Conservation (phyloP, 2,797 vertebrate species). For the Prunella strophiata region DNA sequence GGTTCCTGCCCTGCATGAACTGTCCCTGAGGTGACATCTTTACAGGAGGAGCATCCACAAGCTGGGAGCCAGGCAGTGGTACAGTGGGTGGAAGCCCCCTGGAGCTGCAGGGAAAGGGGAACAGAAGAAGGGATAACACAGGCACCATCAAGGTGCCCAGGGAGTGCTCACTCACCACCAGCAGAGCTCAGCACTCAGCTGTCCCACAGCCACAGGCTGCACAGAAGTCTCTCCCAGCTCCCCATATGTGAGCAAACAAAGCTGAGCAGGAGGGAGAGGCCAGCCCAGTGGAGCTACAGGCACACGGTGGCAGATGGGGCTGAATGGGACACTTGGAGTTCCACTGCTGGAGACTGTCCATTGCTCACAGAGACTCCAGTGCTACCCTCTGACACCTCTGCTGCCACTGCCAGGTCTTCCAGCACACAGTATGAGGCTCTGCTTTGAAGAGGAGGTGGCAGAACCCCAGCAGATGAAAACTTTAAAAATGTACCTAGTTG, state of each 20-base stretch:
- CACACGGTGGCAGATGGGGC: background rate
- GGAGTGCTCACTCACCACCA: background rate
- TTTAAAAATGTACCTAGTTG: background rate
- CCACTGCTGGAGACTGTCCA: background rate
- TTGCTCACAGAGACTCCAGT: background rate
- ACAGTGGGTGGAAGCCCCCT: background rate
- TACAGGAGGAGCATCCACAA: background rate
- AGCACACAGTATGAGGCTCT: background rate
- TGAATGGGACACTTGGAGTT: background rate
- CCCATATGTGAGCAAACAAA: background rate
- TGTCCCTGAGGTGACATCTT: background rate
- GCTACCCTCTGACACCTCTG: background rate
- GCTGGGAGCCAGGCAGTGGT: background rate
- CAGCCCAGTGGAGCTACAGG: background rate
- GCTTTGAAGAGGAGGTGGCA: background rate
- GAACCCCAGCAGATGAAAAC: background rate
- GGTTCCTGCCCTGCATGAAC: background rate
- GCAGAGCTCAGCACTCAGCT: background rate
- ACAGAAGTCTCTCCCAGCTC: background rate
- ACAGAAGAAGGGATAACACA: background rate
- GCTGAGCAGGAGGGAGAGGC: background rate
- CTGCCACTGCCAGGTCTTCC: background rate
- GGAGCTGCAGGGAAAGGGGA: background rate
- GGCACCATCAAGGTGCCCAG: background rate
- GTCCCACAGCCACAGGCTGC: background rate